A percentile compares a stretch with the other conserved stretches of the same genome.
These are phyloP conservation scores for Leptarthrus brevirostris DNA, from an alignment of 2,888 invertebrate species.

Conservation along the genomic window DNA sequence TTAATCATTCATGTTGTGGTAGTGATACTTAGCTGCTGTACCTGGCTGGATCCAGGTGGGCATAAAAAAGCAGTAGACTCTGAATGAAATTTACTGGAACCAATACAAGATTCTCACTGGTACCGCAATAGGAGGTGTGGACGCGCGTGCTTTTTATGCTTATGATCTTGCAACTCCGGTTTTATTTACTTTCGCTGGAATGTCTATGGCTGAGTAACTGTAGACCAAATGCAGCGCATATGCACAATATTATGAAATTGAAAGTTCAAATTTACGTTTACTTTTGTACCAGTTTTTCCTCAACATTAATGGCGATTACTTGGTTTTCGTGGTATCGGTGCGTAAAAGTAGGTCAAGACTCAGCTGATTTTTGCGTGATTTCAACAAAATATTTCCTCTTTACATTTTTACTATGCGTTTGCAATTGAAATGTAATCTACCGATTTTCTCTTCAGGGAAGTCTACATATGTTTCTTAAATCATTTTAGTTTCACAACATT, in stretches of 20 bases:
- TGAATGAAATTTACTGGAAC: conserved; percentile 6
- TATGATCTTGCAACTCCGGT: conserved; percentile 45
- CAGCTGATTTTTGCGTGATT: conserved; percentile 10
- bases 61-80: neutral
- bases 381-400: conserved; percentile 20
- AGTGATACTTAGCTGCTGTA: neutral
- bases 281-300: conserved; percentile 50
- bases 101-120: neutral
- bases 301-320: conserved; percentile 5
- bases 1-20: neutral
- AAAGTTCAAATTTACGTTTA: conserved; percentile 55
- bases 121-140: neutral
- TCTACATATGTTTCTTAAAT: no score
- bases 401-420: neutral
- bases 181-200: conserved; percentile 48
- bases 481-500: no score
- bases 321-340: conserved; percentile 25
- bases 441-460: no score
- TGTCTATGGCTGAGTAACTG: conserved; percentile 32
- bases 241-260: conserved; percentile 53
- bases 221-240: conserved; percentile 38
- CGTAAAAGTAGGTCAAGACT: conserved; percentile 44
- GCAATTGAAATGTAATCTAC: no score
- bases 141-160: neutral
- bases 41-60: neutral